Conservation (phyloP, 53 echinoderm and acorn worm species). For the Stichopus horrens region DNA sequence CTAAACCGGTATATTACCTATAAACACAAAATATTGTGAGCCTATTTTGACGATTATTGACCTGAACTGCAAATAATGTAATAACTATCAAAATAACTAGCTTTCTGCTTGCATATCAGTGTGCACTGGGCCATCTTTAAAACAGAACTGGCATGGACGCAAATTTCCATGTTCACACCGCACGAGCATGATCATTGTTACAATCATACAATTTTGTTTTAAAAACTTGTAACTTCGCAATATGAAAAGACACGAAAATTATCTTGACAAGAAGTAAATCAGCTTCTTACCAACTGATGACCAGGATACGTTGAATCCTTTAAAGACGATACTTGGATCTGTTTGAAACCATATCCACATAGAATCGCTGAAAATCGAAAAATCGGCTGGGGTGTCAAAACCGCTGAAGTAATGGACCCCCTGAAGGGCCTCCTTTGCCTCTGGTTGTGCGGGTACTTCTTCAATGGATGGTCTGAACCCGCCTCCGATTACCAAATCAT, state of each 20-base stretch:
- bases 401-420: background rate
- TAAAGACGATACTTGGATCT: background rate
- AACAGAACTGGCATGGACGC: too few relatives aligned
- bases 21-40: too few relatives aligned
- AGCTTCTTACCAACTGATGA: background rate
- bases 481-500: background rate
- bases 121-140: too few relatives aligned
- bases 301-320: background rate
- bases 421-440: background rate
- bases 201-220: too few relatives aligned
- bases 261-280: background rate
- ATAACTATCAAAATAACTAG: too few relatives aligned
- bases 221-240: background rate
- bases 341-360: slow-evolving; percentile 10
- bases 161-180: too few relatives aligned
- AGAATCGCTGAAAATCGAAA: slow-evolving; percentile 3
- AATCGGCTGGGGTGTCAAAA: background rate
- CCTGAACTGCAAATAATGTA: too few relatives aligned
- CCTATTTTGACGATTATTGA: too few relatives aligned
- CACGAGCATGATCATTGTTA: too few relatives aligned
- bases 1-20: too few relatives aligned
- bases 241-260: background rate
- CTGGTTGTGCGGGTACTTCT: background rate
- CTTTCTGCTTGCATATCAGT: too few relatives aligned
- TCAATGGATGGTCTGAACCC: background rate